Conservation (phyloP, 1,140 invertebrate genomes). For the Cyclina sinensis region DNA sequence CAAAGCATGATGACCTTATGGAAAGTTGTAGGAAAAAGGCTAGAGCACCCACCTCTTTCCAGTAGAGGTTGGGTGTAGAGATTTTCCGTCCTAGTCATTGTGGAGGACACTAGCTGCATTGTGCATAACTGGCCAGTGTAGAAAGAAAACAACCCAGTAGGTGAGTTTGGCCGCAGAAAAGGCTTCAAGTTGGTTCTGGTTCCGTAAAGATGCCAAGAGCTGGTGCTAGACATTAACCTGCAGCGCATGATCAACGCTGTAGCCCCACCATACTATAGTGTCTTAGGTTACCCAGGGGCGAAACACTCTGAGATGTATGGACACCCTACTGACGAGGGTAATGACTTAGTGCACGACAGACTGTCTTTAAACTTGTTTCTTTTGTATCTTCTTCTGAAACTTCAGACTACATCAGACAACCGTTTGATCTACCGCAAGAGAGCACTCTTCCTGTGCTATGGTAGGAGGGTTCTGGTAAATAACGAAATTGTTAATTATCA, state of each 20-base stretch:
- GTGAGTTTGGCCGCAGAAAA: constrained; percentile 11
- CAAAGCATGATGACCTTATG: constrained; percentile 48
- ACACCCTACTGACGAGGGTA: no score
- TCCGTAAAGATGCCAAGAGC: constrained; percentile 20
- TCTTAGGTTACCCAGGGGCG: no score
- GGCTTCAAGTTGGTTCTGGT: constrained; percentile 27
- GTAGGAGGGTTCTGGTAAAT: no score
- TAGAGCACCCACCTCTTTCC: constrained; percentile 47
- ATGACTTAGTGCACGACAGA: no score
- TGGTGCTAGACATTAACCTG: constrained; percentile 12
- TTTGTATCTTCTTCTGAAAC: no score
- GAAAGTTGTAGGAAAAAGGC: constrained; percentile 35
- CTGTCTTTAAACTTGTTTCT: no score
- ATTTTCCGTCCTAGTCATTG: constrained; percentile 44
- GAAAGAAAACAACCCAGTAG: constrained; percentile 18
- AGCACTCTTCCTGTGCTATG: no score
- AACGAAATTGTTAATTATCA: no score
- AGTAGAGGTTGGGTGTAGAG: constrained; percentile 61
- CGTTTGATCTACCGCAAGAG: no score
- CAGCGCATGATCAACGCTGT: constrained; percentile 38
- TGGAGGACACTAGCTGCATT: constrained; percentile 32
- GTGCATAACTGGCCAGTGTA: constrained; percentile 5
- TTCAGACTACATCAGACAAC: no score
- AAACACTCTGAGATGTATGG: no score
- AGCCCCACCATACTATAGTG: neutral